Percentiles rank a stretch among this genome's conserved stretches.
Conservation (phyloP, 1,140 invertebrate species). For the Dreissena polymorpha region DNA sequence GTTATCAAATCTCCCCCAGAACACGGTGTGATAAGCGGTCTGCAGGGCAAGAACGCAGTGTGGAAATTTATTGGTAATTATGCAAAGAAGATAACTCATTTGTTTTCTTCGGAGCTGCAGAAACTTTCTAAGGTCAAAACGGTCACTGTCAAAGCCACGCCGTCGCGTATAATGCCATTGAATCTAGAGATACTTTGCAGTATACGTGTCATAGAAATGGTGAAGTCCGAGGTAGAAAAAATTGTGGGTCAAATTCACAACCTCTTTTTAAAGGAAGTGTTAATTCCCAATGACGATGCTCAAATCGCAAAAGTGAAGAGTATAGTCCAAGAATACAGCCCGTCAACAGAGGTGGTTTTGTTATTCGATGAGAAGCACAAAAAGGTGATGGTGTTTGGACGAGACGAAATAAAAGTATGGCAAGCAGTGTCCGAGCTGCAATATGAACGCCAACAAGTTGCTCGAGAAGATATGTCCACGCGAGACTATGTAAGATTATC, state of each 20-base stretch:
- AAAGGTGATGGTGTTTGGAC: slow-evolving; percentile 17
- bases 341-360: slow-evolving; percentile 18
- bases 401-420: slow-evolving; percentile 12
- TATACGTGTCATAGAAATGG: slow-evolving; percentile 26
- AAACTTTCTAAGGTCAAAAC: slow-evolving; percentile 16
- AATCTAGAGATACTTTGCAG: slow-evolving; percentile 43
- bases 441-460: not conserved
- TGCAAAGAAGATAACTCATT: slow-evolving; percentile 43
- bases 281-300: slow-evolving; percentile 1
- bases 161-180: slow-evolving; percentile 23
- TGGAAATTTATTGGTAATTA: slow-evolving; percentile 45
- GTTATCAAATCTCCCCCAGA: slow-evolving; percentile 24
- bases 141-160: slow-evolving; percentile 32
- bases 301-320: slow-evolving; percentile 1
- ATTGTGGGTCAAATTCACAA: slow-evolving; percentile 48
- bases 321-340: not conserved
- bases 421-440: slow-evolving; percentile 21
- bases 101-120: slow-evolving; percentile 29
- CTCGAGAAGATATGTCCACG: slow-evolving; percentile 17
- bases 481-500: slow-evolving; percentile 31
- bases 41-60: slow-evolving; percentile 46
- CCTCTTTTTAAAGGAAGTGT: slow-evolving; percentile 23
- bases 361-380: slow-evolving; percentile 33
- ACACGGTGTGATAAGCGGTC: slow-evolving; percentile 27
- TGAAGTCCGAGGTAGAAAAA: slow-evolving; percentile 43